These are phyloP conservation scores for Ceratosolen fusciceps DNA, from an alignment of 1,140 invertebrate species.

Conservation along the genomic window DNA sequence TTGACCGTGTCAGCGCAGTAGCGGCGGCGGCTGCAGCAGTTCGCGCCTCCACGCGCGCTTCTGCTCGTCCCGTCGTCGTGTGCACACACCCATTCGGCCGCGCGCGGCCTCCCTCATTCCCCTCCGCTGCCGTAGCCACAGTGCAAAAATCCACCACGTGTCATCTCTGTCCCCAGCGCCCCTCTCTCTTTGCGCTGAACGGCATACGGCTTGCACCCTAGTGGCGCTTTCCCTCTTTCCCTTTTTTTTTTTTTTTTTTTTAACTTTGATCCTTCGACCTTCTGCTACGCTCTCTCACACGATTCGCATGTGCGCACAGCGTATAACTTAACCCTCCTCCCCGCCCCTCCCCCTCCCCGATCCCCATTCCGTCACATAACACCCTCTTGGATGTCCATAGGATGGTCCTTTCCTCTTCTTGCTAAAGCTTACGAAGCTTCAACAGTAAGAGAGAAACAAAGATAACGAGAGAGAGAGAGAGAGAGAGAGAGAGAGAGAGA, in stretches of 20 bases:
- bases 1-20: constrained; percentile 64
- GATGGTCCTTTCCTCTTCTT: too few relatives aligned
- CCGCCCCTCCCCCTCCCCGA: too few relatives aligned
- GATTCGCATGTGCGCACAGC: not conserved
- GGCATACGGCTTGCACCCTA: constrained; percentile 1
- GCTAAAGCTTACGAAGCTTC: constrained; percentile 16
- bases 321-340: not conserved
- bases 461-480: not conserved
- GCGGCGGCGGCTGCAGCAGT: constrained; percentile 46
- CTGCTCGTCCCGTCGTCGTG: too few relatives aligned
- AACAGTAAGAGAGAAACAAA: too few relatives aligned
- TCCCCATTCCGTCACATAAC: not conserved
- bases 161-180: constrained; percentile 25
- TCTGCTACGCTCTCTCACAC: not conserved
- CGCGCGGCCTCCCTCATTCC: not conserved
- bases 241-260: not conserved
- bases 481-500: not conserved
- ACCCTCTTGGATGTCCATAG: too few relatives aligned
- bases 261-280: constrained; percentile 24
- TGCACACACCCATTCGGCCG: not conserved
- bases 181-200: not conserved
- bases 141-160: constrained; percentile 44
- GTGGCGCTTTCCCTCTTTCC: too few relatives aligned
- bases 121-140: constrained; percentile 5
- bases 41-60: constrained; percentile 14